phyloP scores from a whole-genome alignment of 2,797 vertebrate genomes.

The Toxotes lorentzi region DNA sequence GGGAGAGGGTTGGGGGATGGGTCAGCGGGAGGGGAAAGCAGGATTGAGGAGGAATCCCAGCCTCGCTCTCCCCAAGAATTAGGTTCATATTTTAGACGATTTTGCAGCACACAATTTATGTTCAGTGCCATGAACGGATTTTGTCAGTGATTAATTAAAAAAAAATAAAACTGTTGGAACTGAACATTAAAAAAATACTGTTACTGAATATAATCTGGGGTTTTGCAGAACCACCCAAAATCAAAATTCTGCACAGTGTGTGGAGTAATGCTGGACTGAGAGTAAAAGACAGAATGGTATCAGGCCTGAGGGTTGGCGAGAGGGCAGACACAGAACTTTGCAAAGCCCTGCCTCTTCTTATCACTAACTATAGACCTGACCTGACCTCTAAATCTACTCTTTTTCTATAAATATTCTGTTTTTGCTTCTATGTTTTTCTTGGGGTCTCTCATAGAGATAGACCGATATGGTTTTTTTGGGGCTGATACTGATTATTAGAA shows the following conservation, averaged over 20 bases:
- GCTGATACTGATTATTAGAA: too few relatives aligned
- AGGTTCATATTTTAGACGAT: conserved; percentile 10
- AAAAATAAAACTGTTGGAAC: neutral
- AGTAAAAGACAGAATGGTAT: neutral
- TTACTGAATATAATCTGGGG: neutral
- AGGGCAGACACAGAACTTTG: conserved; percentile 2
- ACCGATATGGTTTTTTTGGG: too few relatives aligned
- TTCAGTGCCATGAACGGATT: neutral
- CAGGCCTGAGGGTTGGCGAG: neutral
- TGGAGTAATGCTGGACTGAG: neutral
- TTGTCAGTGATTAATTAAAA: neutral
- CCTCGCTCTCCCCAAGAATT: neutral
- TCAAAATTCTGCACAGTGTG: neutral
- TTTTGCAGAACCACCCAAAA: neutral
- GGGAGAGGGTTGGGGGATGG: conserved; percentile 18
- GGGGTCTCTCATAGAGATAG: neutral
- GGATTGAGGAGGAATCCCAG: conserved; percentile 15
- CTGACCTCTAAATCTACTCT: neutral
- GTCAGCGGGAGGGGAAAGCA: neutral
- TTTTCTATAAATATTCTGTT: neutral
- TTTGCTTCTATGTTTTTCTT: neutral
- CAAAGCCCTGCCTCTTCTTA: neutral
- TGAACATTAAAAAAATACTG: neutral
- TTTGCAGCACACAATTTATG: neutral
- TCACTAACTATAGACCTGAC: neutral